Evolutionary conservation across 2,888 invertebrate species (phyloP).

Genomic region (Tinea semifulvella): DNA sequence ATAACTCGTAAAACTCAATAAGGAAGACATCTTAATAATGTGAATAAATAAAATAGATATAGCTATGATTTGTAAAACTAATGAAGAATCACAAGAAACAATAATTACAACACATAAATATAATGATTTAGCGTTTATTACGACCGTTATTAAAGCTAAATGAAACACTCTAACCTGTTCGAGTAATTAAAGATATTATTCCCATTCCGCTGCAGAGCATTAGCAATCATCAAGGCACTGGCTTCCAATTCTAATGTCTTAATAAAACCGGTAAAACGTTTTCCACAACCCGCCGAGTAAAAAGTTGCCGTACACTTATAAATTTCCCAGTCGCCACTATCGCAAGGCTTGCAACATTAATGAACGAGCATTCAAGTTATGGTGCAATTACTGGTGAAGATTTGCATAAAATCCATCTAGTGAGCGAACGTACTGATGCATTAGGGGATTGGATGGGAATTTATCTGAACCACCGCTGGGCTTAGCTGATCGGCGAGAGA

Average conservation of each 20-base stretch:
- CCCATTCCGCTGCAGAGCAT: constrained; percentile 20
- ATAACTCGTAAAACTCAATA: too few species aligned
- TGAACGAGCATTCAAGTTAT: constrained; percentile 40
- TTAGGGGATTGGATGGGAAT: constrained; percentile 21
- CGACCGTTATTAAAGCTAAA: constrained; percentile 9
- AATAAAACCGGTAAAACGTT: constrained; percentile 13
- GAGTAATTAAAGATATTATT: constrained; percentile 15
- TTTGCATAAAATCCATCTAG: constrained; percentile 39
- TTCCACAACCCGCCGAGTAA: constrained; percentile 4
- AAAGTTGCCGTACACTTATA: constrained; percentile 17
- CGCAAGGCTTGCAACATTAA: constrained; percentile 30
- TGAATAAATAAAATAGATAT: too few species aligned
- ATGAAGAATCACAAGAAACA: neutral
- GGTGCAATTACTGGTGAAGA: constrained; percentile 34
- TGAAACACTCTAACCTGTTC: constrained; percentile 11
- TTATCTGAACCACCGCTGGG: constrained; percentile 22
- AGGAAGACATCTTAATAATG: too few species aligned
- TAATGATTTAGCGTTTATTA: neutral
- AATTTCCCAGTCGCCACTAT: constrained; percentile 21
- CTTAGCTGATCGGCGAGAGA: constrained; percentile 26
- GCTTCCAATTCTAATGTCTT: constrained; percentile 15
- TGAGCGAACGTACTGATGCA: constrained; percentile 23
- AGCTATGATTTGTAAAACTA: too few species aligned
- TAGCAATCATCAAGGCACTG: constrained; percentile 18
- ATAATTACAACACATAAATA: neutral